Percentiles rank a stretch among this genome's conserved stretches.
Evolutionary conservation across 2,113 vertebrate species (phyloP).

Genomic region (Microcebus ravelobensis): DNA sequence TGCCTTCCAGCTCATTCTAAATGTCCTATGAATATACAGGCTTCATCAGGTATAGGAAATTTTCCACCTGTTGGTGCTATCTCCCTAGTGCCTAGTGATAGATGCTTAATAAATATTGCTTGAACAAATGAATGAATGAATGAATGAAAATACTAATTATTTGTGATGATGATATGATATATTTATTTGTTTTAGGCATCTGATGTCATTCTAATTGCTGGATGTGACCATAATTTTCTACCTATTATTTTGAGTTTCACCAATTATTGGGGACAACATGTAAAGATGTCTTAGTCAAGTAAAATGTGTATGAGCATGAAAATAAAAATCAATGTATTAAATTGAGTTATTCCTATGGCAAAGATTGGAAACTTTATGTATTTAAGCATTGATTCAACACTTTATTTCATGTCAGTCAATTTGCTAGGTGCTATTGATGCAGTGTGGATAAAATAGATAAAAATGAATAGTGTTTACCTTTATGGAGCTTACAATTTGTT

Average conservation of each 20-base stretch:
- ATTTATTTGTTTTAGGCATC: neutral
- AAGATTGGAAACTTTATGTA: neutral
- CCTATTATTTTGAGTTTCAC: neutral
- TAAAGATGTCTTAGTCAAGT: neutral
- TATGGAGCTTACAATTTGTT: neutral
- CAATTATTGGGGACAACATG: neutral
- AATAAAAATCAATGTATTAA: neutral
- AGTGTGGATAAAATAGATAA: neutral
- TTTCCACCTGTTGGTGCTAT: too few relatives aligned
- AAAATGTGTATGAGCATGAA: neutral
- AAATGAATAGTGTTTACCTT: neutral
- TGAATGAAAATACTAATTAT: neutral
- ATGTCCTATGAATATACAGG: too few relatives aligned
- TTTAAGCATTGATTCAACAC: neutral
- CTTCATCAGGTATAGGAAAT: too few relatives aligned
- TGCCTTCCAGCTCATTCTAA: neutral
- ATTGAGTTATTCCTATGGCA: neutral
- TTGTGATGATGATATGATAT: neutral
- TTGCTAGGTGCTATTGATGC: neutral
- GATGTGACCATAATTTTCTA: neutral
- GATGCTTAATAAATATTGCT: neutral
- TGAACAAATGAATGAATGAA: neutral
- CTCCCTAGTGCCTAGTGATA: too few relatives aligned
- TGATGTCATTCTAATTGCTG: neutral
- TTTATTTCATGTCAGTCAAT: neutral